Evolutionary conservation across 1,140 invertebrate species (phyloP).

Genomic region (Drosophila bipectinata): DNA sequence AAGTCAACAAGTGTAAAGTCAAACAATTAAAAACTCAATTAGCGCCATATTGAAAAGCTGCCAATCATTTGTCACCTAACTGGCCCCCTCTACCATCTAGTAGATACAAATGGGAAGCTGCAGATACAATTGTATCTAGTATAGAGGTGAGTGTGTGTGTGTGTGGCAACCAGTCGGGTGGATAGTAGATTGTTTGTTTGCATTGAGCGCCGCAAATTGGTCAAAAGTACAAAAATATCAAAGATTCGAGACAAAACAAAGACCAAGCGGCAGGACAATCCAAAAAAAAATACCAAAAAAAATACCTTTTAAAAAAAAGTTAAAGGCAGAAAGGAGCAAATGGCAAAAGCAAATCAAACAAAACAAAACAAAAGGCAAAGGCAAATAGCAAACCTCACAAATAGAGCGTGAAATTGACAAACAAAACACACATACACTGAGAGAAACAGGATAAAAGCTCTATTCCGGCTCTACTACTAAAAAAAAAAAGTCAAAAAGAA

Average conservation of each 20-base stretch:
- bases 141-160: constrained; percentile 17
- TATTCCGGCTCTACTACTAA: neutral
- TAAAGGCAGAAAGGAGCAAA: constrained; percentile 18
- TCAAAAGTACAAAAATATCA: constrained; percentile 82
- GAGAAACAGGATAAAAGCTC: constrained; percentile 22
- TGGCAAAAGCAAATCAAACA: constrained; percentile 53
- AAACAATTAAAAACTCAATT: constrained; percentile 83
- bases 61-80: constrained; percentile 67
- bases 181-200: constrained; percentile 52
- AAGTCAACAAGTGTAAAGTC: constrained; percentile 71
- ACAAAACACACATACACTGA: constrained; percentile 44
- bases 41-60: constrained; percentile 81
- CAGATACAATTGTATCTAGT: constrained; percentile 36
- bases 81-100: neutral
- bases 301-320: constrained; percentile 15
- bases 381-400: constrained; percentile 79
- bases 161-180: constrained; percentile 35
- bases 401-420: constrained; percentile 81
- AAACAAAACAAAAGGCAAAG: constrained; percentile 64
- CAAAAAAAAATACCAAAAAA: constrained; percentile 18
- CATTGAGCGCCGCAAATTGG: constrained; percentile 79
- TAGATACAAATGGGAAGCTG: constrained; percentile 16
- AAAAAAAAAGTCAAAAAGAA: constrained; percentile 40
- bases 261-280: constrained; percentile 11
- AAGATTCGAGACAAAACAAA: constrained; percentile 62